These are phyloP conservation scores for Babyrousa celebensis DNA, from an alignment of 2,797 vertebrate genomes.

Conservation along the genomic window DNA sequence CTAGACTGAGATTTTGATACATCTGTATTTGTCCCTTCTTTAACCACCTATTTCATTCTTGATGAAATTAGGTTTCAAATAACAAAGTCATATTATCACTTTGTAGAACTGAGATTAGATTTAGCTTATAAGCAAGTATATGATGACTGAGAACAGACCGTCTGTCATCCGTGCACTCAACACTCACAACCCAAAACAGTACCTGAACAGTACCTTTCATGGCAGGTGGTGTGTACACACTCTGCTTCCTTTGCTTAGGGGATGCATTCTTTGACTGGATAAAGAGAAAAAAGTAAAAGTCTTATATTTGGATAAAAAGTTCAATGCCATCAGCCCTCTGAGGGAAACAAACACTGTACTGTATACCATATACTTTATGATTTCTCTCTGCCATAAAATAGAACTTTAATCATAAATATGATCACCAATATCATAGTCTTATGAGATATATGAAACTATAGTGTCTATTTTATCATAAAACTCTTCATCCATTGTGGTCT, in stretches of 20 bases:
- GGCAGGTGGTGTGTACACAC: constrained; percentile 93
- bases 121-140: neutral
- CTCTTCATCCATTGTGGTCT: neutral
- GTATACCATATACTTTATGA: neutral
- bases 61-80: constrained; percentile 31
- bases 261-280: constrained; percentile 91
- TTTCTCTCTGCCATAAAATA: neutral
- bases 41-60: neutral
- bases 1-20: constrained; percentile 47
- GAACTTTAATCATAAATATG: neutral
- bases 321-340: neutral
- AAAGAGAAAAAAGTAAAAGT: constrained; percentile 78
- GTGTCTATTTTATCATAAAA: neutral
- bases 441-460: neutral
- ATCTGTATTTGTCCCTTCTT: neutral
- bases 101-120: neutral
- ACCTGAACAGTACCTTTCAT: constrained; percentile 95
- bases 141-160: fast-evolving
- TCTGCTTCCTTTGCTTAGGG: constrained; percentile 96
- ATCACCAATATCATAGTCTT: neutral
- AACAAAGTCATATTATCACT: neutral
- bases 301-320: constrained; percentile 63
- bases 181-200: constrained; percentile 65
- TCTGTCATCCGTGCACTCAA: fast-evolving
- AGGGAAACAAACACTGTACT: neutral